phyloP scores from a whole-genome alignment of 2,888 invertebrate genomes.

The Lycophotia porphyrea region DNA sequence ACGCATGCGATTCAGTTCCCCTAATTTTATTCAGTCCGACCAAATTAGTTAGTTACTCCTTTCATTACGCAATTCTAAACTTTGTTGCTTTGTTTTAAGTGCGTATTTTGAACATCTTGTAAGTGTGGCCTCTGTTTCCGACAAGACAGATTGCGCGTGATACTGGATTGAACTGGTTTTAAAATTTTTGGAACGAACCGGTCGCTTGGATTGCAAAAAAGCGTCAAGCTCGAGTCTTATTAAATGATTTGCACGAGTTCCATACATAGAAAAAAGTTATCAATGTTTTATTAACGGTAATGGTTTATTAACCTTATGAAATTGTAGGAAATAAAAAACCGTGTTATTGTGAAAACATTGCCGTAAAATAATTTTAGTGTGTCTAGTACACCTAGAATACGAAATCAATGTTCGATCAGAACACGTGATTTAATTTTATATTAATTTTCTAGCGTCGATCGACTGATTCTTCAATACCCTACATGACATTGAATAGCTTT shows the following conservation, averaged over 20 bases:
- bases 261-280: background rate
- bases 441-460: background rate
- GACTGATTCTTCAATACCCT: background rate
- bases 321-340: background rate
- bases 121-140: conserved; percentile 37
- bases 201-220: conserved; percentile 49
- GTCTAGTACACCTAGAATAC: conserved; percentile 22
- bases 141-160: conserved; percentile 59
- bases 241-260: conserved; percentile 17
- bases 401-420: conserved; percentile 16
- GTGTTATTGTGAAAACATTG: background rate
- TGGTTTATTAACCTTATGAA: background rate
- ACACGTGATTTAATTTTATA: conserved; percentile 44
- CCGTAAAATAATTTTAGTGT: conserved; percentile 17
- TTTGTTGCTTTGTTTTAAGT: conserved; percentile 8
- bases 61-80: conserved; percentile 26
- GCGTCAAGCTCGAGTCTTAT: conserved; percentile 29
- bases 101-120: conserved; percentile 20
- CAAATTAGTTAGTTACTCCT: background rate
- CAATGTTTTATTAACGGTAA: background rate
- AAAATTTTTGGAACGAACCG: conserved; percentile 59
- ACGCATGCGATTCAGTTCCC: conserved; percentile 57
- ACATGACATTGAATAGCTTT: too few relatives aligned
- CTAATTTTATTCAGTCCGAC: conserved; percentile 51
- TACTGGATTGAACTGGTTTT: conserved; percentile 69